These are phyloP conservation scores for Pristionchus mayeri DNA, from an alignment of 2,888 invertebrate species.

Conservation along the genomic window DNA sequence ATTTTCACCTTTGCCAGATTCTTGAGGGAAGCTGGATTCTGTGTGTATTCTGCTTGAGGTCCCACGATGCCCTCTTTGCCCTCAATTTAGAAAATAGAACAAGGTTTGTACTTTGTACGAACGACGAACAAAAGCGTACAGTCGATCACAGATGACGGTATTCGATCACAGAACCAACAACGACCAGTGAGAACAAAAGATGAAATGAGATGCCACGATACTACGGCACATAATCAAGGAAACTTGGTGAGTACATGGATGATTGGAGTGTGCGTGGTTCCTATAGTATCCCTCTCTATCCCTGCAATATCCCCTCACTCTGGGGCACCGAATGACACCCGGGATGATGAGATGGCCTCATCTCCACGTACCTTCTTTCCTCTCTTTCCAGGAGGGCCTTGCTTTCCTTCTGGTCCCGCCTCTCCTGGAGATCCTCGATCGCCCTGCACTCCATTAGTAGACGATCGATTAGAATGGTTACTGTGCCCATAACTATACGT, in stretches of 20 bases:
- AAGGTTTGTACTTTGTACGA: too few relatives aligned
- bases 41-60: constrained; percentile 4
- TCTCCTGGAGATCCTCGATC: constrained; percentile 69
- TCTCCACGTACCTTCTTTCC: constrained; percentile 65
- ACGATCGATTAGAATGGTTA: not conserved
- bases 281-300: constrained; percentile 1
- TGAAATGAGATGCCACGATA: not conserved
- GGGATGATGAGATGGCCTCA: not conserved
- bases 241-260: constrained; percentile 30
- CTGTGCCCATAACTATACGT: too few relatives aligned
- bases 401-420: constrained; percentile 67
- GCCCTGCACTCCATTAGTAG: constrained; percentile 57
- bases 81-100: constrained; percentile 18
- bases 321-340: constrained; percentile 35
- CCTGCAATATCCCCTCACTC: constrained; percentile 41
- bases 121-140: not conserved
- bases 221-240: not conserved
- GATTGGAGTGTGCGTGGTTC: not conserved
- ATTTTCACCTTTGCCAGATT: constrained; percentile 56
- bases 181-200: not conserved
- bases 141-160: not conserved
- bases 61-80: constrained; percentile 39
- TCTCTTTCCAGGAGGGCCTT: constrained; percentile 68
- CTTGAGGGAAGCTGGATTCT: constrained; percentile 59
- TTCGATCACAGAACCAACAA: not conserved